Evolutionary conservation across 1,140 invertebrate species (phyloP).

Genomic region (Pogonomyrmex barbatus): DNA sequence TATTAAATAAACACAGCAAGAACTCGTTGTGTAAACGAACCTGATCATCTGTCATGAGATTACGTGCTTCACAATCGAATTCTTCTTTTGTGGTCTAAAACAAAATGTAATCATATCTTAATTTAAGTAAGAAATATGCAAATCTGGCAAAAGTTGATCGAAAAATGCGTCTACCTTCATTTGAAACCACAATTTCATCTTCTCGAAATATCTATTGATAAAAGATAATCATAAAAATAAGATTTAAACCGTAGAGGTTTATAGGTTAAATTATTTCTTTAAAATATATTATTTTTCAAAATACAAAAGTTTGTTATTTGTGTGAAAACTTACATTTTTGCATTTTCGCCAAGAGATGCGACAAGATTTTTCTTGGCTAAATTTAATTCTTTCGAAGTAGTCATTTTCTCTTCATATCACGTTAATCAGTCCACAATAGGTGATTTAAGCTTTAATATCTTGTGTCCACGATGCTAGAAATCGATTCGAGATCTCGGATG

Average conservation of each 20-base stretch:
- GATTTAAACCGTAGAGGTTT: neutral
- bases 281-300: neutral
- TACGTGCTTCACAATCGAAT: constrained; percentile 91
- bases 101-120: neutral
- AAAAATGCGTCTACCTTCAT: constrained; percentile 86
- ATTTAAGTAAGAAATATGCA: neutral
- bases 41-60: constrained; percentile 89
- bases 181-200: constrained; percentile 91
- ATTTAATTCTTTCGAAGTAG: constrained; percentile 83
- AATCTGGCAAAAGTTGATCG: neutral
- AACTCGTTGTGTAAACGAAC: constrained; percentile 94
- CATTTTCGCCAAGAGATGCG: constrained; percentile 88
- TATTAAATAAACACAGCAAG: constrained; percentile 92
- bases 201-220: constrained; percentile 87
- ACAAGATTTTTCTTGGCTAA: constrained; percentile 88
- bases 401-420: constrained; percentile 73
- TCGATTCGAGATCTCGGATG: too few species aligned
- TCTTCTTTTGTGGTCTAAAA: constrained; percentile 90
- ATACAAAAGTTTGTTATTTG: neutral
- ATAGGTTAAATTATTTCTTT: constrained; percentile 10
- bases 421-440: too few species aligned
- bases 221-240: constrained; percentile 51
- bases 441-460: too few species aligned
- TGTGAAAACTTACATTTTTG: constrained; percentile 82
- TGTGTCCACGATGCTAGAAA: too few species aligned